Conservation (phyloP, 2,888 invertebrate species). For the Synergus umbraculus region DNA sequence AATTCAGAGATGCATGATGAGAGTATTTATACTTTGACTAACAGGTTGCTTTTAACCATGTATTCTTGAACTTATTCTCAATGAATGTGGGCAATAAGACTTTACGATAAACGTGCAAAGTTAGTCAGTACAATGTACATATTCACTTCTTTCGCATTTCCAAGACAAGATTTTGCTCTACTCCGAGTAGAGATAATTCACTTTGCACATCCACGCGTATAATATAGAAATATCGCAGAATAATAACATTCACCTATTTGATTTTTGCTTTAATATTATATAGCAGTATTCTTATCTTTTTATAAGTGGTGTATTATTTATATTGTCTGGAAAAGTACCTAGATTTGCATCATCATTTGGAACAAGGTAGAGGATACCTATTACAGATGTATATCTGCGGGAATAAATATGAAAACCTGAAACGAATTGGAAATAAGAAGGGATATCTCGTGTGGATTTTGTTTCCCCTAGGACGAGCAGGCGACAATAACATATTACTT, state of each 20-base stretch:
- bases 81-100: background rate
- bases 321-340: background rate
- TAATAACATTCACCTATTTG: too few relatives aligned
- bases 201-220: background rate
- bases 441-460: background rate
- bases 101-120: background rate
- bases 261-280: background rate
- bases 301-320: background rate
- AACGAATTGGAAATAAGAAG: background rate
- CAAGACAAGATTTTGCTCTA: background rate
- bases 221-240: background rate
- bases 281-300: background rate
- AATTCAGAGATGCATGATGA: background rate
- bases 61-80: background rate
- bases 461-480: background rate
- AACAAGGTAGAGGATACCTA: background rate
- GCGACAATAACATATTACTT: background rate
- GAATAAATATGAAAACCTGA: background rate
- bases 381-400: background rate
- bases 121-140: background rate
- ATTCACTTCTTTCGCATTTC: background rate
- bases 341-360: background rate
- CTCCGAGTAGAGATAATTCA: background rate
- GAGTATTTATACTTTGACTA: background rate
- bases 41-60: background rate